Base-by-base conservation (phyloP, 2,797 vertebrate genomes). In the Benthosema pterotum region DNA sequence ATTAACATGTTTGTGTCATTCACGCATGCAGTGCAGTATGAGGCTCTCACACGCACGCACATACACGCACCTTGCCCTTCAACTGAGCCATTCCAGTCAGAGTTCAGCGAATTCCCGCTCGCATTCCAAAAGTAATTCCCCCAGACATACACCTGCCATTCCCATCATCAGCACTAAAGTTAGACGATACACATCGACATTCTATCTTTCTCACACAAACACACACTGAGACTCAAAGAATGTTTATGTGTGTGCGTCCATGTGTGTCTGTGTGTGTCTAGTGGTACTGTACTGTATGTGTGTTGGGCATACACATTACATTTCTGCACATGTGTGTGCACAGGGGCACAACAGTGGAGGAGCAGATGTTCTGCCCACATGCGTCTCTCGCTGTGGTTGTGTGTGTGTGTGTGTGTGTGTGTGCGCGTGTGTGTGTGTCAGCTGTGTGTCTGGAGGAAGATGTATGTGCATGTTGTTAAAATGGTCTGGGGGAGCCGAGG, bases 401-500 rank as follows among this genome's bases (percentile, higher is more conserved):
- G 22, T 22, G 22, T 52, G 51, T 52, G 22, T 28, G 51, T 38
- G 5, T 38, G 32, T 22, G 22, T 22, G 22, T 22, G 22, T 52
- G 51, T 52, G 22, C n/a, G 51, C 28, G 51, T 52, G 19, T 54
- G 54, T 50, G 61, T 49, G 60, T 60, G 65, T 59, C 42, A 52
- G 11, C 7, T n/a, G 8, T 28, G n/a, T 0, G 22, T 67, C 65
- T 65, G 58, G 50, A 67, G 52, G 64, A 75, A 74, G 79, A 82
- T 63, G n/a, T 61, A 76, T 75, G 77, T 54, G 71, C 48, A 63
- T 2, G 13, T 69, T 80, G 38, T 77, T 72, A 75, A 78, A 85
- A 77, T 82, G 78, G 83, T 82, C 79, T 72, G 71, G 73, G 83
- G 81, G 74, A 59, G 74, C 72, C 56, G 52, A 71, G 65, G 82